Base-by-base conservation (phyloP, 2,797 vertebrate genomes). In the Arnoldichthys spilopterus region DNA sequence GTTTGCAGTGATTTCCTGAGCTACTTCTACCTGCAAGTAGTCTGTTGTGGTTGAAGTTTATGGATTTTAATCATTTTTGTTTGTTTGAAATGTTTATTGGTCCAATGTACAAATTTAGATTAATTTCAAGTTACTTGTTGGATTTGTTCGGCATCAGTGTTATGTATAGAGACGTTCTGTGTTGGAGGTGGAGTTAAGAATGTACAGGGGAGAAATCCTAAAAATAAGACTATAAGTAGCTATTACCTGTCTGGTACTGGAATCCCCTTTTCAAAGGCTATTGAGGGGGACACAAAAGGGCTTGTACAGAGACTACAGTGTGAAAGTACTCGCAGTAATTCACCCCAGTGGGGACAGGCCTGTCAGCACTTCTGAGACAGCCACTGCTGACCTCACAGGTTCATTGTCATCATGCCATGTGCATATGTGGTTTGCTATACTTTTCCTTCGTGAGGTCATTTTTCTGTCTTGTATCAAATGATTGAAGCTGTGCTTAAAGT, bases 311-410 rank as follows among this genome's bases (percentile, higher is more conserved):
- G 76, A 32, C 72, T 72, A 68, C 68, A 72, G 68, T 53, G 62
- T 62, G 59, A 18, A 58, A 34, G 43, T 58, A 58, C 15, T 51
- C 6, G 5, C 22, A 26, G 32, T 86, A 85, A 85, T 85, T 89
- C 88, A 91, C 85, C 81, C 85, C 85, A 53, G 37, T 84, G 72
- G 84, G 83, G 86, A 90, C 88, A 74, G 84, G 82, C 87, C 77
- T 80, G 91, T 93, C 92, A 94, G 93, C 91, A 92, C 85, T 92
- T 91, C 88, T 91, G 85, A 81, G 77, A 77, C 75, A 26, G 79
- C 74, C 30, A 82, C 70, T 89, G 92, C 91, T 93, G 90, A 92
- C 87, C 77, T 89, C 68, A 85, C 54, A 30, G 54, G 75, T 83
- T 86, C 85, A 85, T 92, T 92, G 89, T 92, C 83, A 85, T 69